Evolutionary conservation across 2,888 invertebrate genomes (phyloP), one percentile per base, ranked within the genome.

Genomic region (Zygaena filipendulae): DNA sequence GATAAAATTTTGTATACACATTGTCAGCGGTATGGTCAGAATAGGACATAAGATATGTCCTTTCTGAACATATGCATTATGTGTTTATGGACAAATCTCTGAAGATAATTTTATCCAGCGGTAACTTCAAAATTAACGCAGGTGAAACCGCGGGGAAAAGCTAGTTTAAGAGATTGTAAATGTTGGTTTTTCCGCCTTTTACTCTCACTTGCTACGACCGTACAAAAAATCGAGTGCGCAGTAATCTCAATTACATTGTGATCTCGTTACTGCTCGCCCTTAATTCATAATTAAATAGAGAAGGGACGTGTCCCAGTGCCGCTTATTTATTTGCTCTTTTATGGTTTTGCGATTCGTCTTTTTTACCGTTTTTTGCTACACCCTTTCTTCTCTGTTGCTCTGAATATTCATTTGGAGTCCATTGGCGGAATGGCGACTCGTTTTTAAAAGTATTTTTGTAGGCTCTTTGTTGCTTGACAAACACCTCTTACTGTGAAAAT

Each of bases 221-320:
- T 43, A 52, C 55, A 60, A 59, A 64, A 71, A 71, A 72, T 68
- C 52, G 63, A 52, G 53, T 51, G 57, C 68, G 58, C 69, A 69
- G 74, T 77, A 77, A 77, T 77, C 77, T 77, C 75, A 74, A 77
- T 77, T 75, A 74, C 66, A 66, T 68, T 74, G 74, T 70, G 75
- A 75, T 77, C 75, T 74, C 69, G 68, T 75, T 75, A 71, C 74
- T 56, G 63, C 57, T 51, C 56, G 61, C 55, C 68, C 68, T 62
- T 77, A 72, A 74, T 75, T 77, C 74, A 77, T 75, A 77, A 77
- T 77, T 75, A 77, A 79, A 72, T 67, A 71, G 69, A 63, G 64
- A 64, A 71, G 69, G 64, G 64, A 64, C 67, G 59, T 67, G 69
- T 66, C 71, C 63, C 63, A 53, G 50, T 49, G 49, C 49, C 59